Evolutionary conservation across 2,797 vertebrate species (phyloP), one percentile per base, ranked within the genome.

Genomic region (Typhlichthys eigenmanni): DNA sequence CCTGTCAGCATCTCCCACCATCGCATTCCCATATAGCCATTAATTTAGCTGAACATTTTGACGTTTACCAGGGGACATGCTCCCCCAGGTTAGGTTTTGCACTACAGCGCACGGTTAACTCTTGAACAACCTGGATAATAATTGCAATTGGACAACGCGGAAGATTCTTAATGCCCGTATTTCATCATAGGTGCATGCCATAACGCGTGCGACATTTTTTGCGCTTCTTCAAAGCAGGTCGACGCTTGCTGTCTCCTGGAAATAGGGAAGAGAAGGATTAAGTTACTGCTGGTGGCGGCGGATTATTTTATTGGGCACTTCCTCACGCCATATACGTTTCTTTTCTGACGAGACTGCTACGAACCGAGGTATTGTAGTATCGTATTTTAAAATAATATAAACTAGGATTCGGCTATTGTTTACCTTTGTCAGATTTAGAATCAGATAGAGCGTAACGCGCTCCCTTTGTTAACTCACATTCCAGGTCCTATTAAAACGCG

Each of bases 241-340:
- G 57, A 45, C 51, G 64, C 50, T 56, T 38, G 38, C 19, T 69
- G 76, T 57, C 67, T 73, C 69, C 69, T 61, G 84, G 78, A 88
- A 75, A 72, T 83, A 64, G 83, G 78, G 77, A 80, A 64, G 83
- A 76, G 76, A 80, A 82, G 90, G 91, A 92, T 92, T 92, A 92
- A 84, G 86, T 92, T 90, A 85, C 89, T 80, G 74, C 71, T 85
- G 63, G 71, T 68, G 66, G 72, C 57, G 66, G 78, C 9, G 87
- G 90, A 90, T 92, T 90, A 87, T 89, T 91, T 82, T 83, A 88
- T 89, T 87, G 84, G 87, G 83, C 82, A 86, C 62, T 68, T 87
- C 76, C 63, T 85, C 76, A 78, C 78, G 73, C 79, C 45, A 14
- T 53, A 13, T 12, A 8, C 60, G 69, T 76, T 83, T 73, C 53